Evolutionary conservation across 2,797 vertebrate genomes (phyloP).

Genomic region (Halcyon leucocephala): DNA sequence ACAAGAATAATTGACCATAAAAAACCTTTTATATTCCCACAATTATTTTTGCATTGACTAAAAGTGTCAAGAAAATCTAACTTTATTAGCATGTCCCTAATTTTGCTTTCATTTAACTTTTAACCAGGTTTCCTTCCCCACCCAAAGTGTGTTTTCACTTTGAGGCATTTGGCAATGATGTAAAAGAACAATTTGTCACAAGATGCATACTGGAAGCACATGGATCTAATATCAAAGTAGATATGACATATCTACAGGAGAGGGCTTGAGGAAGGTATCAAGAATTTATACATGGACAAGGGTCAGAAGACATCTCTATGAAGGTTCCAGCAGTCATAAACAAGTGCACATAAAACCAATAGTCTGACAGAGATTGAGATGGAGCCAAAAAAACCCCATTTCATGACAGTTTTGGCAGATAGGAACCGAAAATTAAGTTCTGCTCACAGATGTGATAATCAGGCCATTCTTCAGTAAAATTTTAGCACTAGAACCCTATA

Average conservation of each 20-base stretch:
- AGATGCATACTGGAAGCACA: constrained; percentile 47
- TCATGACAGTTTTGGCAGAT: neutral
- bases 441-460: neutral
- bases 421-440: neutral
- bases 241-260: constrained; percentile 45
- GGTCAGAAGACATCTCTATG: constrained; percentile 53
- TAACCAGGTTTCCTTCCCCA: constrained; percentile 11
- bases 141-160: constrained; percentile 68
- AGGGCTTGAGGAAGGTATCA: constrained; percentile 28
- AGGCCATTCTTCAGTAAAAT: neutral
- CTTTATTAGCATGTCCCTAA: constrained; percentile 80
- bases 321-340: constrained; percentile 51
- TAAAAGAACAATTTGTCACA: constrained; percentile 75
- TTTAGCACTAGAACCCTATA: neutral
- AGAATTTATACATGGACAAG: neutral
- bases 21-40: constrained; percentile 84
- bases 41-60: constrained; percentile 88
- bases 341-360: neutral
- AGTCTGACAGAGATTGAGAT: neutral
- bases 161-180: constrained; percentile 51
- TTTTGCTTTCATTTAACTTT: constrained; percentile 77
- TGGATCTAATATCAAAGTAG: constrained; percentile 75
- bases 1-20: constrained; percentile 87
- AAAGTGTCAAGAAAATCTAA: constrained; percentile 80
- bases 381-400: neutral